phyloP scores from a whole-genome alignment of 2,888 invertebrate species.

The Drosophila anomelani region DNA sequence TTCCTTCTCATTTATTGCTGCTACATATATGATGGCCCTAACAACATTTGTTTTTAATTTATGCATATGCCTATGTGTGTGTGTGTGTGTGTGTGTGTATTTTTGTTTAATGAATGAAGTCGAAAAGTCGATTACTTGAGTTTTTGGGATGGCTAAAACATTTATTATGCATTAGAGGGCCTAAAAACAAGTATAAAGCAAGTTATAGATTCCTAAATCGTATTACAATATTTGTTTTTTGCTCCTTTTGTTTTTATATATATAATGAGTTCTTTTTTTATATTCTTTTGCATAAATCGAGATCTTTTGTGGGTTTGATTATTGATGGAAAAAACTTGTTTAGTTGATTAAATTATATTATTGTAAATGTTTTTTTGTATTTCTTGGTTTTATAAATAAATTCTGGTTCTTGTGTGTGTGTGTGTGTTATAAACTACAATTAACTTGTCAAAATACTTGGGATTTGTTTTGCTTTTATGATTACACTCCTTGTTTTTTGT shows the following conservation, averaged over 20 bases:
- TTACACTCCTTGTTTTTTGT: slow-evolving; percentile 57
- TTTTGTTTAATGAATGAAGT: slow-evolving; percentile 21
- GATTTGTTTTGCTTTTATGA: slow-evolving; percentile 30
- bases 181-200: slow-evolving; percentile 50
- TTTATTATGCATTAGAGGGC: slow-evolving; percentile 34
- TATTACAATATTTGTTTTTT: slow-evolving; percentile 8
- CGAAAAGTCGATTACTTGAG: slow-evolving; percentile 45
- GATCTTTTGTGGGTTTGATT: slow-evolving; percentile 50
- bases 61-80: slow-evolving; percentile 19
- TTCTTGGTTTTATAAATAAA: slow-evolving; percentile 49
- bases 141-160: slow-evolving; percentile 48
- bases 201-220: slow-evolving; percentile 42
- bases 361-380: slow-evolving; percentile 45
- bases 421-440: slow-evolving; percentile 39
- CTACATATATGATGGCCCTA: slow-evolving; percentile 48
- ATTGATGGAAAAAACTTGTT: slow-evolving; percentile 31
- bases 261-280: slow-evolving; percentile 31
- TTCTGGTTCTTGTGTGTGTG: slow-evolving; percentile 35
- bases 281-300: slow-evolving; percentile 39
- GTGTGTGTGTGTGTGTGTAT: slow-evolving; percentile 39
- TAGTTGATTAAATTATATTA: slow-evolving; percentile 38
- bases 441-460: slow-evolving; percentile 47
- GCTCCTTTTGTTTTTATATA: slow-evolving; percentile 26
- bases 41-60: slow-evolving; percentile 27
- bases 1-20: slow-evolving; percentile 41